Evolutionary conservation across 2,797 vertebrate genomes (phyloP), one percentile per base, ranked within the genome.

Genomic region (Rallus crepitans): DNA sequence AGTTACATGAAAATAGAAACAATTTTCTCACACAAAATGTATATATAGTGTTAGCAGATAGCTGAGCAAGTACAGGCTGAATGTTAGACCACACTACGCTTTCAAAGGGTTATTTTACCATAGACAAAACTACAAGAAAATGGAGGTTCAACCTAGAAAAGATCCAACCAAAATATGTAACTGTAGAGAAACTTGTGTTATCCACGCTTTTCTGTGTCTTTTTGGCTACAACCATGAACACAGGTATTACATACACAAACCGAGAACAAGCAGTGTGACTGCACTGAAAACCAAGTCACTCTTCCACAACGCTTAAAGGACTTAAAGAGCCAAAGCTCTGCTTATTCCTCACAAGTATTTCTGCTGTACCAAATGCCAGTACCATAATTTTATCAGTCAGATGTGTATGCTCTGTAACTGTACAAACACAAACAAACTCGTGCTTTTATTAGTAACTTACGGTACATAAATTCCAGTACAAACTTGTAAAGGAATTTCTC

Each of bases 401-500:
- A 92, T 81, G 75, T 71, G 23, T 42, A 77, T 8, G 39, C 15
- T 52, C 72, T 47, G 7, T 55, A 95, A 89, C 37, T 69, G 27
- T 61, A 86, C 39, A 91, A 93, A 87, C 87, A 1, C 35, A 95
- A 94, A 93, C 65, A 94, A 93, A 50, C 35, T 57, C 86, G 63
- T 0, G 0, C 50, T 85, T 93, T 92, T 92, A 87, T 87, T 95
- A 94, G 76, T 77, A 97, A 86, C 66, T 90, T 88, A 83, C 12
- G 82, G 87, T 81, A 94, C 73, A 90, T 93, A 92, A 93, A 95
- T 96, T 95, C 88, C 89, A 92, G 73, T 33, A 77, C 21, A 75
- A 83, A 91, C 81, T 92, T 96, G 87, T 87, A 87, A 96, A 94
- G 65, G 71, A 92, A 94, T 83, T 97, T 89, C 55, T 94, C 86